These are phyloP conservation scores for Agonopterix heracliana DNA, from an alignment of 2,888 invertebrate genomes.

Conservation along the genomic window DNA sequence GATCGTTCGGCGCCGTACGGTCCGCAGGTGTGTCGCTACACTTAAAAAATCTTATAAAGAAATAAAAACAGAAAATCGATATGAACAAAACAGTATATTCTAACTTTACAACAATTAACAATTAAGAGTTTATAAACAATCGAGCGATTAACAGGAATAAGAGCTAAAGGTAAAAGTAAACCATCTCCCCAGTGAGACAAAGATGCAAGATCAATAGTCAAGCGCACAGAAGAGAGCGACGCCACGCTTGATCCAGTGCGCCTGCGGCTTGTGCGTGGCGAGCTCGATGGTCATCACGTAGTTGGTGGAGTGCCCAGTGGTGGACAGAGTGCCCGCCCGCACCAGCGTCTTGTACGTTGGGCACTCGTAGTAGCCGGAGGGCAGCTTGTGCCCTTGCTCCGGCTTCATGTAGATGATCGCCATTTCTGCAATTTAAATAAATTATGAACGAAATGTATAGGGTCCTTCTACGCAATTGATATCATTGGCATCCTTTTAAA, in stretches of 20 bases:
- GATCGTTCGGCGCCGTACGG: too few species aligned
- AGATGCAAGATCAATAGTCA: conserved; percentile 51
- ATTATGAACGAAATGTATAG: not conserved
- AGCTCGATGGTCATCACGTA: conserved; percentile 86
- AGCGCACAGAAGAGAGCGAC: conserved; percentile 86
- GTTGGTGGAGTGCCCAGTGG: conserved; percentile 90
- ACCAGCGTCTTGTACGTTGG: conserved; percentile 88
- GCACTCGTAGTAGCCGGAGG: conserved; percentile 76
- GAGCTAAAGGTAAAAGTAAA: too few species aligned
- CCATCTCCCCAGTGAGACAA: too few species aligned
- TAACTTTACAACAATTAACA: too few species aligned
- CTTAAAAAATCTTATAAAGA: too few species aligned
- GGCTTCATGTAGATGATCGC: conserved; percentile 82
- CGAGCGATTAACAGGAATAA: too few species aligned
- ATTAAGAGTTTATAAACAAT: too few species aligned
- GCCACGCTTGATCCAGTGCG: conserved; percentile 87
- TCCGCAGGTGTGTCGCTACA: too few species aligned
- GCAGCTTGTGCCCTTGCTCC: conserved; percentile 75
- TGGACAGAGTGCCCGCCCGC: conserved; percentile 84
- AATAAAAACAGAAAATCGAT: too few species aligned
- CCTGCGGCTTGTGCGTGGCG: conserved; percentile 77
- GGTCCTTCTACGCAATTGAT: too few species aligned
- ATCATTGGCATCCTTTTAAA: too few species aligned
- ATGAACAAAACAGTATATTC: too few species aligned
- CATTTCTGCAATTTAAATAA: conserved; percentile 72